phyloP scores from a whole-genome alignment of 2,113 vertebrate species.

The Scophthalmus maximus region DNA sequence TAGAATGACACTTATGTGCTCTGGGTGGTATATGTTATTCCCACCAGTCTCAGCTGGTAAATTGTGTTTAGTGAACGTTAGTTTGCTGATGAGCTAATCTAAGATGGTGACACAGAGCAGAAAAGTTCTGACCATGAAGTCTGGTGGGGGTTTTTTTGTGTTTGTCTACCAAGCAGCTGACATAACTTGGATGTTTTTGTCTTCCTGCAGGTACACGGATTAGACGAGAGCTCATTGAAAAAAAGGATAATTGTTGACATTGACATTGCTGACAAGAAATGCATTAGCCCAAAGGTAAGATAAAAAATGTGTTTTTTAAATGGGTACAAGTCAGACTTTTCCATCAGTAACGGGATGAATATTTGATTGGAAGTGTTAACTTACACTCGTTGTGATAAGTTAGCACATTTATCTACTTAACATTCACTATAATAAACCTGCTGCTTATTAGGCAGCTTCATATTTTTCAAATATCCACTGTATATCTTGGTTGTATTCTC shows the following conservation, averaged over 20 bases:
- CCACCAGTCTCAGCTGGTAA: too few species aligned
- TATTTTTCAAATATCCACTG: not conserved
- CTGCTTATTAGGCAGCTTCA: not conserved
- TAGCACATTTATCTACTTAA: too few species aligned
- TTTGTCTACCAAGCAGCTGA: not conserved
- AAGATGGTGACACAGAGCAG: too few species aligned
- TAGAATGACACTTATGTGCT: too few species aligned
- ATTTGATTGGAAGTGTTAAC: not conserved
- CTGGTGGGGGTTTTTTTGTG: not conserved
- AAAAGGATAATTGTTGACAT: slow-evolving; percentile 86
- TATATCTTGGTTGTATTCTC: not conserved
- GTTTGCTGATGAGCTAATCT: too few species aligned
- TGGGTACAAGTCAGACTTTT: not conserved
- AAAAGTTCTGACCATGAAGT: too few species aligned
- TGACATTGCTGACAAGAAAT: slow-evolving; percentile 91
- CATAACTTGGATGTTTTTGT: not conserved
- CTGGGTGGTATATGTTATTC: too few species aligned
- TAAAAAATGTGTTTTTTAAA: not conserved
- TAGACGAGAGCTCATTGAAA: too few species aligned
- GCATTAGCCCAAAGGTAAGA: slow-evolving; percentile 86
- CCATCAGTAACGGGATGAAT: not conserved
- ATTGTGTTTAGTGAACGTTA: too few species aligned
- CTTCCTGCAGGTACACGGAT: slow-evolving; percentile 88
- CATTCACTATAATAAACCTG: not conserved
- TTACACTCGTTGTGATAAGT: too few species aligned